Conservation (phyloP, 1,140 invertebrate genomes). For the Hesperophylax magnus region DNA sequence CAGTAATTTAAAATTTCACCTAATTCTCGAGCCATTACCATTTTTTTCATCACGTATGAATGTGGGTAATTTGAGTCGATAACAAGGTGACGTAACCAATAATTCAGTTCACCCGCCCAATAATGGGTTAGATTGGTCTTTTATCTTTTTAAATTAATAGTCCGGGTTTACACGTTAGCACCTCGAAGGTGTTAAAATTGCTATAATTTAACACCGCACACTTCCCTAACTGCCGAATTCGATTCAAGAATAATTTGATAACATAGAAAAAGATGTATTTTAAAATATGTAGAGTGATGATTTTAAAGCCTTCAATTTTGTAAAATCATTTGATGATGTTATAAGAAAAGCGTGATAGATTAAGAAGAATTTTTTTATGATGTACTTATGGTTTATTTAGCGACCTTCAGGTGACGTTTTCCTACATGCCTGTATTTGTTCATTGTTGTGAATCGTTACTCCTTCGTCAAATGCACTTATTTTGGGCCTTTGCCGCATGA, state of each 20-base stretch:
- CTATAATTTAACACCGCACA: conserved; percentile 45
- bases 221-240: not conserved
- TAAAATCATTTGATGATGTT: no score
- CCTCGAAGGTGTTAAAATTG: conserved; percentile 53
- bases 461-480: no score
- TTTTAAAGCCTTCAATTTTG: no score
- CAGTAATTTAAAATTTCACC: conserved; percentile 20
- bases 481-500: no score
- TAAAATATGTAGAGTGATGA: no score
- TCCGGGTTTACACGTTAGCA: conserved; percentile 48
- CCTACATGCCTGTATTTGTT: no score
- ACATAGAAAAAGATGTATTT: no score
- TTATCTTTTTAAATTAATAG: conserved; percentile 47
- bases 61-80: not conserved
- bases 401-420: no score
- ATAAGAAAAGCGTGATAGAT: no score
- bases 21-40: not conserved
- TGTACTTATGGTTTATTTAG: no score
- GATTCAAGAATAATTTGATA: not conserved
- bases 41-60: not conserved
- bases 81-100: conserved; percentile 9
- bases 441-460: no score
- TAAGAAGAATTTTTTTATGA: no score
- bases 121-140: conserved; percentile 29
- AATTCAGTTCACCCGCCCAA: conserved; percentile 14